Evolutionary conservation across 1,140 invertebrate genomes (phyloP), one percentile per base, ranked within the genome.

Genomic region (Drosophila nebulosa): DNA sequence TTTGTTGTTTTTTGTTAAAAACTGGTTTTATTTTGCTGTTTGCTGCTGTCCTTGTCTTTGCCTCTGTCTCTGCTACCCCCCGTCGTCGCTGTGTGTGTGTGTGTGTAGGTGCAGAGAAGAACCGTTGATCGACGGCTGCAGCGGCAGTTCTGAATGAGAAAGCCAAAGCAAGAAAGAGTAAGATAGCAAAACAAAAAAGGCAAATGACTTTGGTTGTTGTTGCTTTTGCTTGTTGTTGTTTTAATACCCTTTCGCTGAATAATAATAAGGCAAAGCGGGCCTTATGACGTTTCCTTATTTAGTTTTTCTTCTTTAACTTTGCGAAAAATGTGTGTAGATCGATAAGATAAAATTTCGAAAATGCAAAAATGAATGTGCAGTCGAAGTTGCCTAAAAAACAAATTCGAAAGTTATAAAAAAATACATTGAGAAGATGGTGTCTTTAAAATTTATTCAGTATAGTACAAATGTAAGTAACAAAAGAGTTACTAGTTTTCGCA

Each of bases 141-240:
- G 64, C 26, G 58, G 61, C 36, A 73, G 27, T 27, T 12, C 18
- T 46, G 9, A 18, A 36, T 30, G 50, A 39, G 50, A 70, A 27
- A 69, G 35, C 18, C 39, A 30, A 42, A 51, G 27, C 32, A 10
- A 35, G 26, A 58, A 46, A 64, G 39, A 52, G 46, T 64, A 65
- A 56, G 18, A 64, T 27, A 27, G 22, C 56, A 79, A 77, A 58
- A 30, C 62, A 85, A 86, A 74, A 71, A 64, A 76, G 72, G 60
- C 67, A 63, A 74, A 57, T 66, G 60, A 85, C 68, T 76, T 69
- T 80, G 72, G 62, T 64, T 80, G 74, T 80, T 71, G 27, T 66
- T 50, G 26, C 52, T 61, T 39, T 60, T 79, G 0, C 2, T 69
- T 60, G 30, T 39, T 79, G 76, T 79, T 85, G 10, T 32, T 30